A percentile compares a stretch with the other conserved stretches of the same genome.
phyloP scores from a whole-genome alignment of 2,888 invertebrate species.

The Parapristionchus giblindavisi region DNA sequence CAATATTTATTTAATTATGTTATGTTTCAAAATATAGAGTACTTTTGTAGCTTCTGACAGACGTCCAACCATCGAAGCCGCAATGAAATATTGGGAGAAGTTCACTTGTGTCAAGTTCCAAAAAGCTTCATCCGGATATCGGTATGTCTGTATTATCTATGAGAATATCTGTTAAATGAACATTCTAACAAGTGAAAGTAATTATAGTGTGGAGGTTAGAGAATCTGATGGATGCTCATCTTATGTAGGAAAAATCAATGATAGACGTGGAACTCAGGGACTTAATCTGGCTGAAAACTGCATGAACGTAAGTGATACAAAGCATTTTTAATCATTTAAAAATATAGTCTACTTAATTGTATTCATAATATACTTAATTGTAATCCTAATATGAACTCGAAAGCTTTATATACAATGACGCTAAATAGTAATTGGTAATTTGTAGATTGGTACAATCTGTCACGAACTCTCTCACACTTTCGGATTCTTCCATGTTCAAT shows the following conservation, averaged over 20 bases:
- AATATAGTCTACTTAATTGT: neutral
- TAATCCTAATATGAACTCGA: neutral
- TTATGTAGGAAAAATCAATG: conserved; percentile 24
- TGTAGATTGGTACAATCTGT: neutral
- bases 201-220: conserved; percentile 9
- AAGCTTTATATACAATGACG: neutral
- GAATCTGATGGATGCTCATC: conserved; percentile 16
- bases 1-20: neutral
- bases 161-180: too few relatives aligned
- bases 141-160: neutral
- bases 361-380: neutral
- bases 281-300: conserved; percentile 7
- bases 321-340: neutral
- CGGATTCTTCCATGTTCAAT: conserved; percentile 31
- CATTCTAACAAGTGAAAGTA: too few relatives aligned
- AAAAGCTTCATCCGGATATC: neutral
- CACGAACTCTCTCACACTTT: conserved; percentile 35
- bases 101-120: conserved; percentile 24
- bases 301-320: neutral
- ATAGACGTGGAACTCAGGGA: conserved; percentile 1
- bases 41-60: neutral
- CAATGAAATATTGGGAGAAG: conserved; percentile 32
- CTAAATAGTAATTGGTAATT: neutral
- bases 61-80: neutral
- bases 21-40: neutral